Base-by-base conservation (phyloP, 2,888 invertebrate genomes). In the Oasisia sp. region DNA sequence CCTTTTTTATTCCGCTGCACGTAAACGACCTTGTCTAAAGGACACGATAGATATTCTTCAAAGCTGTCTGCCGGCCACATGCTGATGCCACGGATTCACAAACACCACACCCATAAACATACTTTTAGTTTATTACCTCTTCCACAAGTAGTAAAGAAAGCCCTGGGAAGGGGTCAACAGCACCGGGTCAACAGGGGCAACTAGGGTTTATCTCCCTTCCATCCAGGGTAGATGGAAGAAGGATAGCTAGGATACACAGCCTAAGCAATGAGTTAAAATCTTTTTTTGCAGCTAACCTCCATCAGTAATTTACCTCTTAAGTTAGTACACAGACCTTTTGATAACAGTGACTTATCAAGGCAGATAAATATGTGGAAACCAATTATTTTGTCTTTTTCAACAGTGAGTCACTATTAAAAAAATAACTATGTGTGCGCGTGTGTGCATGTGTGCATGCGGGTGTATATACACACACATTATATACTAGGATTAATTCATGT, bases 21-120 rank as follows among this genome's bases (percentile, higher is more conserved):
- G 74, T 74, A n/a, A 74, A 74, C 74, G 74, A 74, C 74, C 74
- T 74, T 74, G 27, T 74, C 19, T 74, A 19, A 74, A 27, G 74
- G 74, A 74, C 74, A 27, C 27, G 19, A 74, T 74, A 74, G 74
- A 74, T 74, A 74, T n/a, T 74, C n/a, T 74, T 74, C n/a, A 74
- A 74, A 74, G 74, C 74, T 74, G 74, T 27, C 74, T 74, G 74
- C 74, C 27, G 74, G 74, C 74, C 74, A 74, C 74, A 74, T 74
- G 74, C 74, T 74, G 74, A 74, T 74, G 74, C 74, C 7, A 27
- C 27, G 27, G 74, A 74, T 74, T 74, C 74, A 74, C 74, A 74
- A 74, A 74, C 74, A 74, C 74, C 74, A 74, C 74, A 74, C 74
- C 74, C 74, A 74, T 74, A 74, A 74, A 74, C 74, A 74, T 27